Base-by-base conservation (phyloP, 1,140 invertebrate species). In the Trichoplusia ni region DNA sequence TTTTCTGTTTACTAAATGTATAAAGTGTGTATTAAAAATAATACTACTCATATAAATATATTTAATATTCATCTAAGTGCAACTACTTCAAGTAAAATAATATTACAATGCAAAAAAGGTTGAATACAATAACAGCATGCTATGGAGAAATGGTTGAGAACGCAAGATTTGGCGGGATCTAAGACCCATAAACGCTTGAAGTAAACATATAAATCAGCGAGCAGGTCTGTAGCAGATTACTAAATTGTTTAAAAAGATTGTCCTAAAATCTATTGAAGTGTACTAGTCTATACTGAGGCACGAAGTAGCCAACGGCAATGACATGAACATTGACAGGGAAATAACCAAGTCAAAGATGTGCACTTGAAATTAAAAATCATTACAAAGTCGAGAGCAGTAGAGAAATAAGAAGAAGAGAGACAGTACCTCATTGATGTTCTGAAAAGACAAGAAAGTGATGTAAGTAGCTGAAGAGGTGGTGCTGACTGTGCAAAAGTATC, bases 351-450 rank as follows among this genome's bases (percentile, higher is more conserved):
- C 62, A 81, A 85, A 78, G 62, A 62, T 75, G 83, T 86, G 84
- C 80, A 79, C 33, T 73, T 67, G 72, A 64, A 77, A 63, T 73
- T 73, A 75, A 75, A 49, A 69, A 76, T 76, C 73, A 75, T 82
- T 78, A 79, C 77, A 79, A 79, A 74, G 73, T 67, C 54, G 62
- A 79, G 75, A 85, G 80, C 75, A 66, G 75, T 71, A 82, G 71
- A 76, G 62, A 79, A 66, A 68, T 71, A 78, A 75, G 73, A 77
- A 80, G 73, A 83, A 77, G 77, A 75, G 79, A 83, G 74, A 85
- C 85, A 89, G 84, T 90, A 90, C 88, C 88, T 90, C 88, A 87
- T 82, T 76, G 85, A 89, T 78, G 80, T 89, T 90, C 88, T 90
- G 88, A 89, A 90, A 90, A 90, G 85, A 90, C 64, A 89, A 90